Conservation (phyloP, 1,140 invertebrate species). For the Drosophila burlai region DNA sequence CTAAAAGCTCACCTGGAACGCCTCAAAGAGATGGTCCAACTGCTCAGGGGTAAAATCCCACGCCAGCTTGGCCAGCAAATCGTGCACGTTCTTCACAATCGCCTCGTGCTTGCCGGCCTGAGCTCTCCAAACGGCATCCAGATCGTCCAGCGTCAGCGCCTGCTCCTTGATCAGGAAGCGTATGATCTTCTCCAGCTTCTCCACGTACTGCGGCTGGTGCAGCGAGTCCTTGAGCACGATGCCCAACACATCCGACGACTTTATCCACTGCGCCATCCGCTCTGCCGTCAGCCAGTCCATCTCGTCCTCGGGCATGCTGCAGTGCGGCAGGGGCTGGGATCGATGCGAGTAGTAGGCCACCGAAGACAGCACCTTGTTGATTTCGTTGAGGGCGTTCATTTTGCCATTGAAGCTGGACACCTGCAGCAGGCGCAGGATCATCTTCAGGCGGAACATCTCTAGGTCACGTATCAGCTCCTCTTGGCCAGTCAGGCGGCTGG, state of each 20-base stretch:
- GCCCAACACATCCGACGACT: constrained; percentile 97
- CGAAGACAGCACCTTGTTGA: constrained; percentile 98
- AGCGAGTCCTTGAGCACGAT: constrained; percentile 98
- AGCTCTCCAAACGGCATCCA: constrained; percentile 98
- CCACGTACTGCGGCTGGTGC: constrained; percentile 99
- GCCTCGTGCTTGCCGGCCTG: constrained; percentile 98
- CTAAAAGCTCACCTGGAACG: constrained; percentile 93
- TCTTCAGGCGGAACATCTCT: constrained; percentile 98
- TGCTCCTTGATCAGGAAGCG: constrained; percentile 98
- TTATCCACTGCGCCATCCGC: constrained; percentile 98
- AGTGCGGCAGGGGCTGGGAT: constrained; percentile 87
- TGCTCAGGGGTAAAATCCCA: constrained; percentile 99
- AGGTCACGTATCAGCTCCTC: constrained; percentile 94
- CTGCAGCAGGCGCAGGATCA: constrained; percentile 97
- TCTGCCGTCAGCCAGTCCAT: constrained; percentile 98
- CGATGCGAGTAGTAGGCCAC: constrained; percentile 94
- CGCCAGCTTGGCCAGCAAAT: constrained; percentile 97
- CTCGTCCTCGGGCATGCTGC: constrained; percentile 87
- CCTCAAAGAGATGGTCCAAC: constrained; percentile 98
- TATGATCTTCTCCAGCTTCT: constrained; percentile 98
- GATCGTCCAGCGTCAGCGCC: constrained; percentile 94
- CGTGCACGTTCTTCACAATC: constrained; percentile 98
- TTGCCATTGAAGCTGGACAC: constrained; percentile 99
- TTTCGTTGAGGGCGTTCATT: constrained; percentile 99
- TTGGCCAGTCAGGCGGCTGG: constrained; percentile 91